These are phyloP conservation scores for Taphrorychus bicolor DNA, from an alignment of 2,888 invertebrate genomes.

Conservation along the genomic window DNA sequence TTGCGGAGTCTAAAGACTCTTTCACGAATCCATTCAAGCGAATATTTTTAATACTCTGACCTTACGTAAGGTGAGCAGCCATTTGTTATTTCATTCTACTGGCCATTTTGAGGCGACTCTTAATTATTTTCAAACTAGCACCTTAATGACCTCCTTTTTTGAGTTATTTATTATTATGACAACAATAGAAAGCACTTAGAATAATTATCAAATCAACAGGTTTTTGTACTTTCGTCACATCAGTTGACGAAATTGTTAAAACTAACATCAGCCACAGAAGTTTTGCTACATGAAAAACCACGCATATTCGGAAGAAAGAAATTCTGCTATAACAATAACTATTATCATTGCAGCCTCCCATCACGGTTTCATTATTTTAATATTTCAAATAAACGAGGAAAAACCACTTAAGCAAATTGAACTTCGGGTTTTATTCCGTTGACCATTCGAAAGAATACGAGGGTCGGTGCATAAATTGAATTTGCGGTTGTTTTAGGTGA, in stretches of 20 bases:
- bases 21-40: constrained; percentile 7
- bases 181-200: background rate
- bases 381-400: constrained; percentile 7
- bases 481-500: constrained; percentile 4
- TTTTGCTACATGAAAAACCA: no score
- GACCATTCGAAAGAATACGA: background rate
- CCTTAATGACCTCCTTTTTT: background rate
- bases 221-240: constrained; percentile 6
- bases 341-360: background rate
- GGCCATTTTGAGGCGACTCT: background rate
- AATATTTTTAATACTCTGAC: constrained; percentile 8
- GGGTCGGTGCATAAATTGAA: background rate
- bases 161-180: background rate
- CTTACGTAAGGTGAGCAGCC: background rate
- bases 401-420: constrained; percentile 8
- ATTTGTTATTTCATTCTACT: background rate
- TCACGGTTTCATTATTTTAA: constrained; percentile 7
- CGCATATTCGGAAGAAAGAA: no score
- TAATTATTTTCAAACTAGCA: no score
- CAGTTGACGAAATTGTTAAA: background rate
- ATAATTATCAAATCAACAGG: constrained; percentile 7
- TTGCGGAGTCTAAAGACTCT: constrained; percentile 9
- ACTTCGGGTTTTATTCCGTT: constrained; percentile 2
- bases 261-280: background rate
- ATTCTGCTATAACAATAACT: background rate